Evolutionary conservation across 2,888 invertebrate genomes (phyloP).

Genomic region (Slavum lentiscoides): DNA sequence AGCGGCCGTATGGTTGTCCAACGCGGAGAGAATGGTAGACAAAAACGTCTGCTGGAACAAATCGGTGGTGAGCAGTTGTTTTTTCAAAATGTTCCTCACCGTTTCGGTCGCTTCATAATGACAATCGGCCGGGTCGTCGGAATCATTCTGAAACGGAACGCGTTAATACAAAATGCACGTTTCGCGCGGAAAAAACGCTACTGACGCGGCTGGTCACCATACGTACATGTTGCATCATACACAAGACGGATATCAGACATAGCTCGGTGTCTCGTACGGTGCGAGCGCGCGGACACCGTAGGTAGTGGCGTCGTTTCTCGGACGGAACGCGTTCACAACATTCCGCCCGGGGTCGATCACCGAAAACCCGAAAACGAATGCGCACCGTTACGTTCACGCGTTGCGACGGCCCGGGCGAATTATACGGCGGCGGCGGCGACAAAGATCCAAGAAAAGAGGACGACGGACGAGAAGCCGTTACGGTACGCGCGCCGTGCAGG

Average conservation of each 20-base stretch:
- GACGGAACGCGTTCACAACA: not conserved
- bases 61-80: slow-evolving; percentile 34
- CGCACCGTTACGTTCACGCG: too few species aligned
- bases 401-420: not conserved
- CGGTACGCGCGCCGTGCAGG: not conserved
- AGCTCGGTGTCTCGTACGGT: not conserved
- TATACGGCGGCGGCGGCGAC: not conserved
- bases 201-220: not conserved
- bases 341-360: too few species aligned
- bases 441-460: not conserved
- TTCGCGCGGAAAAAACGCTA: too few species aligned
- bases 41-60: slow-evolving; percentile 44
- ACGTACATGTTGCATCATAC: slow-evolving; percentile 43
- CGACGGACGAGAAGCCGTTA: not conserved
- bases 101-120: slow-evolving; percentile 43
- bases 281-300: not conserved
- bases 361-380: too few species aligned
- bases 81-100: slow-evolving; percentile 38
- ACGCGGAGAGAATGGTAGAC: slow-evolving; percentile 35
- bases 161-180: not conserved
- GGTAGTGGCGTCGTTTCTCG: not conserved
- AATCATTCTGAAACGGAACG: slow-evolving; percentile 20
- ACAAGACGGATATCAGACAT: not conserved
- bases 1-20: slow-evolving; percentile 13
- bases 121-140: not conserved